Evolutionary conservation across 2,113 vertebrate species (phyloP).

Genomic region (Eurystomus gularis): DNA sequence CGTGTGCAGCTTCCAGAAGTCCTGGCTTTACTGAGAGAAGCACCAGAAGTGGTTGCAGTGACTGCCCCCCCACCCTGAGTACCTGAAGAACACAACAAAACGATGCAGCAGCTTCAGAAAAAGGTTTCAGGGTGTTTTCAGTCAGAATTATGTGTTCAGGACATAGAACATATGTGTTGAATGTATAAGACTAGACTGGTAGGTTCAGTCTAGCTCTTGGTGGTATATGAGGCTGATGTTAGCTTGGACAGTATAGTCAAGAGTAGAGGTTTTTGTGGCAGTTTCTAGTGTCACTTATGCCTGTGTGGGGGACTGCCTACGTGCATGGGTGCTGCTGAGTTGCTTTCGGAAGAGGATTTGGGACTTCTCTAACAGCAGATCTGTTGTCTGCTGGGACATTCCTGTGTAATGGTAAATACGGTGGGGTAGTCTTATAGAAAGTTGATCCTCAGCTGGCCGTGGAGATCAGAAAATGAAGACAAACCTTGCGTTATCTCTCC

Average conservation of each 20-base stretch:
- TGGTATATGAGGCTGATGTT: not conserved
- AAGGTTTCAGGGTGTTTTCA: not conserved
- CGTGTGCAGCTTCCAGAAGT: not conserved
- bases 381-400: not conserved
- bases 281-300: not conserved
- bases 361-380: not conserved
- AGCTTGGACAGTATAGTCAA: not conserved
- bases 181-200: not conserved
- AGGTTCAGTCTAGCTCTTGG: not conserved
- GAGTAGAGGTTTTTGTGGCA: not conserved
- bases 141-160: not conserved
- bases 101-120: not conserved
- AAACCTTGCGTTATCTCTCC: not conserved
- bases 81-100: not conserved
- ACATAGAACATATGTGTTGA: fast-evolving
- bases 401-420: not conserved
- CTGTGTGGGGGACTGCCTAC: fast-evolving
- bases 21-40: not conserved
- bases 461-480: not conserved
- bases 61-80: not conserved
- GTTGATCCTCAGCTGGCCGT: not conserved
- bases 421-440: not conserved
- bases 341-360: not conserved
- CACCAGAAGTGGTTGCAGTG: not conserved
- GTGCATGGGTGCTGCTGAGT: not conserved